These are phyloP conservation scores for Nephila pilipes DNA, from an alignment of 1,140 invertebrate species.

Conservation along the genomic window DNA sequence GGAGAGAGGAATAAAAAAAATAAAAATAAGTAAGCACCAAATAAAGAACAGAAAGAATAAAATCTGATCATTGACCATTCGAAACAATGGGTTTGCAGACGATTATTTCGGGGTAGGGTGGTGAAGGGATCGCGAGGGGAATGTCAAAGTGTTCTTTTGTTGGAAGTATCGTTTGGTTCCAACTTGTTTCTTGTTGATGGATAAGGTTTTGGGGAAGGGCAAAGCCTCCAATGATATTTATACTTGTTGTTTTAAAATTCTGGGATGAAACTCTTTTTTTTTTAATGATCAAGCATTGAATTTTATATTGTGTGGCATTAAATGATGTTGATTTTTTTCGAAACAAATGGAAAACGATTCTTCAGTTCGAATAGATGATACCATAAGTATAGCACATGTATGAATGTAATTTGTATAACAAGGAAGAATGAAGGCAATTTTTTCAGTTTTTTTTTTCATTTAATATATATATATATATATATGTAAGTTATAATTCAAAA, in stretches of 20 bases:
- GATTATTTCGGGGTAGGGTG: slow-evolving; percentile 39
- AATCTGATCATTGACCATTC: slow-evolving; percentile 63
- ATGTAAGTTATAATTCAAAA: too few species aligned
- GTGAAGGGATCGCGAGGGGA: not conserved
- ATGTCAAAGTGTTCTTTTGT: slow-evolving; percentile 51
- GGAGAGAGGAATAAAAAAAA: not conserved
- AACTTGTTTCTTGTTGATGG: slow-evolving; percentile 32
- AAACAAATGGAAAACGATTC: too few species aligned
- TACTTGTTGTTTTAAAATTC: not conserved
- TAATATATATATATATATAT: too few species aligned
- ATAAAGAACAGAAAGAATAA: slow-evolving; percentile 29
- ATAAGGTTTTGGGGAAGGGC: slow-evolving; percentile 10
- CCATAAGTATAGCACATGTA: too few species aligned
- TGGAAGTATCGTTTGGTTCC: slow-evolving; percentile 28
- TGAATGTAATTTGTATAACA: too few species aligned
- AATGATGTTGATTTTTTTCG: too few species aligned
- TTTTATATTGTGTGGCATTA: too few species aligned
- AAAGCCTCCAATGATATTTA: slow-evolving; percentile 27
- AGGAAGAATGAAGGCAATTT: too few species aligned
- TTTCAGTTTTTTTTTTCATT: too few species aligned
- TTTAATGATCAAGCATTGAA: too few species aligned
- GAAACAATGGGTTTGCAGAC: slow-evolving; percentile 56
- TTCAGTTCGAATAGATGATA: too few species aligned
- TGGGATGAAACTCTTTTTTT: too few species aligned
- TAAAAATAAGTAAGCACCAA: not conserved